Percentiles rank a stretch among this genome's conserved stretches.
phyloP scores from a whole-genome alignment of 2,113 vertebrate genomes.

The Oreochromis spilurus region DNA sequence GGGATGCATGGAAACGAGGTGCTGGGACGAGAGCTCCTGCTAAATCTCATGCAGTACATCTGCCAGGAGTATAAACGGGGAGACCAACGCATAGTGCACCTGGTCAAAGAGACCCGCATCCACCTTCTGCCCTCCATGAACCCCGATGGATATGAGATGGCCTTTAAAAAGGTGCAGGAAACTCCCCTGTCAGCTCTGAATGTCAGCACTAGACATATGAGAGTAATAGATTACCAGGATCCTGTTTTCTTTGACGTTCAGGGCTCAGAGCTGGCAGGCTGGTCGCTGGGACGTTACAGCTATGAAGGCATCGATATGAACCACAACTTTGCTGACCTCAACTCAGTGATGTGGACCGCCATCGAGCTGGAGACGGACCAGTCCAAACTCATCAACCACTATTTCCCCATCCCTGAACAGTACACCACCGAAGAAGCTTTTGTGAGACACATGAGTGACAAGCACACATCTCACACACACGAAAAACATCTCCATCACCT shows the following conservation, averaged over 20 bases:
- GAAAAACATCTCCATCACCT: background rate
- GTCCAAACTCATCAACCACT: conserved; percentile 85
- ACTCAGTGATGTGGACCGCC: conserved; percentile 84
- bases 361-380: conserved; percentile 83
- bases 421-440: conserved; percentile 82
- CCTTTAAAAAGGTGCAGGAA: conserved; percentile 78
- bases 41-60: conserved; percentile 90
- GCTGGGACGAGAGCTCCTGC: conserved; percentile 85
- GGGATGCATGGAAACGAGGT: conserved; percentile 92
- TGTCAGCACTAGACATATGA: background rate
- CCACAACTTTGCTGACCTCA: conserved; percentile 89
- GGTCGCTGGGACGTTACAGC: conserved; percentile 86
- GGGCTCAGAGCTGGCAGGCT: conserved; percentile 90
- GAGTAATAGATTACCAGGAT: background rate
- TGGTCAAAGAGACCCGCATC: conserved; percentile 87
- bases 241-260: conserved; percentile 4
- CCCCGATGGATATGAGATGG: conserved; percentile 89
- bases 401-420: conserved; percentile 84
- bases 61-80: conserved; percentile 85
- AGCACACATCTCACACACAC: background rate
- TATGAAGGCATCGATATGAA: conserved; percentile 94
- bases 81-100: conserved; percentile 78
- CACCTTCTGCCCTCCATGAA: conserved; percentile 92
- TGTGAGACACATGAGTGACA: conserved; percentile 63
- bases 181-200: background rate